Evolutionary conservation across 2,113 vertebrate genomes (phyloP).

Genomic region (Climacteris rufus): DNA sequence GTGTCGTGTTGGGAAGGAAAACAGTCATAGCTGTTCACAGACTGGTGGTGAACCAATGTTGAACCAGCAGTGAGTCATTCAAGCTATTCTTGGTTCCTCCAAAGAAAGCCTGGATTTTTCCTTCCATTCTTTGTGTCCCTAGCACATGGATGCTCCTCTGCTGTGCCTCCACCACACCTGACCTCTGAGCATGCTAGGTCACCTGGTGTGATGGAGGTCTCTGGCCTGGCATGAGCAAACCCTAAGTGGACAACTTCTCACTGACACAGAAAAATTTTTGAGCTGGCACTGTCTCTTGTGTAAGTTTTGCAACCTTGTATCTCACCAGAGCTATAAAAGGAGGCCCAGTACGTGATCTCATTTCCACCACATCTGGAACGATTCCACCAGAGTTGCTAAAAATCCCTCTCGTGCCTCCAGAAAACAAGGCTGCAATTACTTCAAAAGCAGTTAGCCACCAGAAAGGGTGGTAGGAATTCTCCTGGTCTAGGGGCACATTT

Average conservation of each 20-base stretch:
- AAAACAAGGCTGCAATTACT: background rate
- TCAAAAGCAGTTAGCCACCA: background rate
- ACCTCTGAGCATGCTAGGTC: background rate
- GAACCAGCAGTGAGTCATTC: accelerated
- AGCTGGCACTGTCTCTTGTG: background rate
- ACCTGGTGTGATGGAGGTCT: background rate
- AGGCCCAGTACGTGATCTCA: background rate
- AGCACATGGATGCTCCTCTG: accelerated
- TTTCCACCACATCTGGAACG: constrained; percentile 13
- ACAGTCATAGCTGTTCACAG: background rate
- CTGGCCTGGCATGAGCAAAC: background rate
- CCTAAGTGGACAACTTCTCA: background rate
- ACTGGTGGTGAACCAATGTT: background rate
- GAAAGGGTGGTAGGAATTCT: background rate
- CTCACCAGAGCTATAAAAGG: background rate
- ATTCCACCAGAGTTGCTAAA: background rate
- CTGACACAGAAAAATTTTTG: background rate
- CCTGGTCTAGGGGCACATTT: background rate
- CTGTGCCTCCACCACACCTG: no score
- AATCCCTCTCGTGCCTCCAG: background rate
- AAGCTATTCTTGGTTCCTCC: background rate
- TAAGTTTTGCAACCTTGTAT: background rate
- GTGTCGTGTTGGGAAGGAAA: background rate
- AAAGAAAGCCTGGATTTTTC: background rate
- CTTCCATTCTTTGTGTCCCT: background rate